Evolutionary conservation across 2,888 invertebrate genomes (phyloP), one percentile per base, ranked within the genome.

Genomic region (Neuroscelio doddi): DNA sequence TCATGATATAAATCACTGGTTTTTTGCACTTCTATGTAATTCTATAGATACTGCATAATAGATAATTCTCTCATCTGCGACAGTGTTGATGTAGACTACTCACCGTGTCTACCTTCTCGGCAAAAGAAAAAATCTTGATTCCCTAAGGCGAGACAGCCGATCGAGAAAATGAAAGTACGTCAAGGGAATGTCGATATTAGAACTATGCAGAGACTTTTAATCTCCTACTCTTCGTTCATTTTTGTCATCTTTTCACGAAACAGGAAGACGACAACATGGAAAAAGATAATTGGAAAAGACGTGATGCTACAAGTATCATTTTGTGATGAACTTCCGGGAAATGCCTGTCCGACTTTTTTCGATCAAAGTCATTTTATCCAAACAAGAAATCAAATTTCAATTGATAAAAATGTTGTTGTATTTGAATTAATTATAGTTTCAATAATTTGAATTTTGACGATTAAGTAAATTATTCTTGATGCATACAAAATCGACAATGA

Each of bases 91-190:
- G 52, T 39, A 29, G 47, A 53, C 42, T n/a, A n/a, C n/a, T 17
- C 27, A 10, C 32, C 36, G 30, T 49, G 46, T 53, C 44, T 34
- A 42, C 44, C 24, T 29, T 15, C 8, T 21, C 10, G 44, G 10
- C 12, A 16, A n/a, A n/a, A 36, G 44, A 21, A 53, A 61, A 61
- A 49, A 49, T 32, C 29, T 46, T 38, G 34, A 50, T 36, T 42
- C 45, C 44, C 30, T 44, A 36, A 36, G 61, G 50, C 53, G 39
- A 17, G 46, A 41, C 49, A 46, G 21, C 29, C 10, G 45, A 26
- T 29, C 49, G 42, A 50, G 55, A 56, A 62, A 62, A 56, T 51
- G 62, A 56, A 62, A 56, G 56, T 55, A 55, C 26, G 44, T 36
- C 47, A 26, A 49, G 45, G 32, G 32, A 46, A 46, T 32, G 45